Conservation (phyloP, 2,113 vertebrate genomes). For the Eira barbara region DNA sequence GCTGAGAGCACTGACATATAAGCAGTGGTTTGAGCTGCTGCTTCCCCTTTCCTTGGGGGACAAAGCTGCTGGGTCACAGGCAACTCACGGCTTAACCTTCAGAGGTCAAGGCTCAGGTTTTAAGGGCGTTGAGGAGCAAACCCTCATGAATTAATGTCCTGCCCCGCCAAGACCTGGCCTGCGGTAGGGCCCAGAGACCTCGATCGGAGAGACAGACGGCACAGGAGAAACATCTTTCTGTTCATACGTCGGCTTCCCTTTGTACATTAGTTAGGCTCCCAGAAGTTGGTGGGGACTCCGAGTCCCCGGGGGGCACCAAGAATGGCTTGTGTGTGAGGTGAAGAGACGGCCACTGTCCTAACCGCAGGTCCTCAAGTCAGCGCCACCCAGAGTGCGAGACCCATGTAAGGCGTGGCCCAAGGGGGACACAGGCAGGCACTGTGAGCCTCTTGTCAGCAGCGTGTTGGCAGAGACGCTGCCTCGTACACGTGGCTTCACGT, state of each 20-base stretch:
- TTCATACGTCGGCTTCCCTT: background rate
- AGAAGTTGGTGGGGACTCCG: background rate
- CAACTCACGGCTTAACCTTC: background rate
- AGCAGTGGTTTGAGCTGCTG: no score
- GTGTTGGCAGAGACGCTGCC: rapidly evolving
- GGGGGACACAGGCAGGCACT: background rate
- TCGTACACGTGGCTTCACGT: background rate
- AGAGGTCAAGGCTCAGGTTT: background rate
- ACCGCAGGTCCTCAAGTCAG: background rate
- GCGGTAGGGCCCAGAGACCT: background rate
- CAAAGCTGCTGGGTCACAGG: background rate
- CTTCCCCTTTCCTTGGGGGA: background rate
- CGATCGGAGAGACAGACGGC: background rate
- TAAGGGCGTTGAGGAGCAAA: background rate
- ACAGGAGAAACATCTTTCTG: background rate
- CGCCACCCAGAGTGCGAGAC: background rate
- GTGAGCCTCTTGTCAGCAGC: rapidly evolving
- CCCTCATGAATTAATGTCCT: background rate
- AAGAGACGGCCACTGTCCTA: background rate
- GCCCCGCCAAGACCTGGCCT: no score
- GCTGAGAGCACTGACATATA: rapidly evolving
- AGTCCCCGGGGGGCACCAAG: background rate
- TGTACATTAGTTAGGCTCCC: background rate
- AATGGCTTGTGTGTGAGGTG: background rate
- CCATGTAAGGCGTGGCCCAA: no score